Evolutionary conservation across 53 echinoderm and acorn worm species (phyloP).

Genomic region (Crossaster papposus): DNA sequence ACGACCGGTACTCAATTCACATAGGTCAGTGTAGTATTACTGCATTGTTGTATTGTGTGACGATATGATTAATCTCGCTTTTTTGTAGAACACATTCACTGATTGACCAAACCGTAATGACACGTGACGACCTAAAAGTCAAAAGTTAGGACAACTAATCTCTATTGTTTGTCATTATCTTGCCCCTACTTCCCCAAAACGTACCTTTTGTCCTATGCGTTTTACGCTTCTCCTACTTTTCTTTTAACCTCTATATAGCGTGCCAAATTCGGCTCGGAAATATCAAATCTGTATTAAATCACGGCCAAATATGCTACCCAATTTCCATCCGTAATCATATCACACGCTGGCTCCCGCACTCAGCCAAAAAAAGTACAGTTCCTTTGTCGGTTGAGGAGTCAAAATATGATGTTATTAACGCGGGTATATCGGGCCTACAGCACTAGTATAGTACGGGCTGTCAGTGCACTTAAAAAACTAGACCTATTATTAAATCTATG

Average conservation of each 20-base stretch:
- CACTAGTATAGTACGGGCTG: neutral
- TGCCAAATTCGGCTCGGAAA: conserved; percentile 37
- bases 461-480: conserved; percentile 1
- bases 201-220: neutral
- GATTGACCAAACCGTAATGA: neutral
- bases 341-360: conserved; percentile 16
- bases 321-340: conserved; percentile 53
- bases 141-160: neutral
- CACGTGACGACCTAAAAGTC: neutral
- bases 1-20: too few species aligned
- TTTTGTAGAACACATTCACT: too few species aligned
- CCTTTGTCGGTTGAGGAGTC: conserved; percentile 44
- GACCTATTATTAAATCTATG: conserved; percentile 47
- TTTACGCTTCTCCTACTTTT: neutral
- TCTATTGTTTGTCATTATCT: neutral
- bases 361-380: conserved; percentile 22
- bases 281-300: conserved; percentile 48
- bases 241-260: conserved; percentile 19
- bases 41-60: too few species aligned
- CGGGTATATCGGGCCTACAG: neutral
- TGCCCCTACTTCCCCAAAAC: too few species aligned
- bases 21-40: too few species aligned
- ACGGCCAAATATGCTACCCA: conserved; percentile 15
- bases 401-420: neutral
- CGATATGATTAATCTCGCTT: too few species aligned